Evolutionary conservation across 2,888 invertebrate species (phyloP), one percentile per base, ranked within the genome.

Genomic region (Anarsia innoxiella): DNA sequence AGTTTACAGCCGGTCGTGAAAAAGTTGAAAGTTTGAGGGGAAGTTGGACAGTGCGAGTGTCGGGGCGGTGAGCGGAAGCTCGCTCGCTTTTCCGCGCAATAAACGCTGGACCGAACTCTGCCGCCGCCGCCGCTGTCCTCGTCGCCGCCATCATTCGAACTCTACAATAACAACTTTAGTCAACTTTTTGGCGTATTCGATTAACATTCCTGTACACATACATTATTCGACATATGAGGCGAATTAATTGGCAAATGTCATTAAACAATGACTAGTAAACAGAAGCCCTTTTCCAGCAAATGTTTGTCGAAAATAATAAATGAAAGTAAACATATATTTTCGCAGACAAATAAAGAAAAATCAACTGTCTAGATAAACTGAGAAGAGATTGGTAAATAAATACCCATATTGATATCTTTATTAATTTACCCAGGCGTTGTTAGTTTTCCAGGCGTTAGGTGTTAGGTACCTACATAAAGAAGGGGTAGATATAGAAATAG

Each of bases 1-100:
- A 16, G 14, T 31, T 31, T 40, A 42, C 32, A 45, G 54, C 49
- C 50, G 53, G 52, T 53, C 49, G 47, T 52, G 48, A 46, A 41
- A 57, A 48, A 52, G 44, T 42, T 38, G 36, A 42, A 61, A 57
- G 49, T 61, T 56, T 37, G 43, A 48, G 54, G 56, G 51, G 57
- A 70, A 68, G 65, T 71, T 66, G 50, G 53, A 46, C 52, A 53
- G 56, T 37, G 45, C 46, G 48, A 40, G 42, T 48, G 49, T 46
- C 42, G 46, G 44, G 45, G 31, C 42, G 41, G 47, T 40, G 49
- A 48, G 47, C 41, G 38, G 37, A 40, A 37, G 42, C 41, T 45
- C 51, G 45, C 44, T 53, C 51, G 54, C 57, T 64, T 69, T n/a
- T 66, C 61, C 65, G 62, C 64, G 56, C 68, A 67, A 71, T 70